Percentiles rank a stretch among this genome's conserved stretches.
Evolutionary conservation across 2,888 invertebrate species (phyloP).

Genomic region (Calliopum simillimum): DNA sequence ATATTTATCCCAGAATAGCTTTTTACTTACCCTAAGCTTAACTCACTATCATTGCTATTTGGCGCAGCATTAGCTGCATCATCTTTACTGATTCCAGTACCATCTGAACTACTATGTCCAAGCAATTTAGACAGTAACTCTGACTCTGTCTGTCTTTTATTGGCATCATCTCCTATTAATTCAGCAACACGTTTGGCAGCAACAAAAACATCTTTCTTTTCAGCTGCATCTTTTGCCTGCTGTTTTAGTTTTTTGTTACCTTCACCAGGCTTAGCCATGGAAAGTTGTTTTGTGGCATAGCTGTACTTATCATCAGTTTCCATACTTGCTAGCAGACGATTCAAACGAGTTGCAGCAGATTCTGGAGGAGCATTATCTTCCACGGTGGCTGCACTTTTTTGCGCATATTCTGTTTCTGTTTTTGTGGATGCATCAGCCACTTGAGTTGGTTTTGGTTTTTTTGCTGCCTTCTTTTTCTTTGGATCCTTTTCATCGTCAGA

Average conservation of each 20-base stretch:
- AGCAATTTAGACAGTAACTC: slow-evolving; percentile 79
- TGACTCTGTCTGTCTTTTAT: slow-evolving; percentile 75
- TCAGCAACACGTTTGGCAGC: slow-evolving; percentile 82
- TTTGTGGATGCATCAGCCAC: not conserved
- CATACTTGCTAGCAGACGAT: slow-evolving; percentile 63
- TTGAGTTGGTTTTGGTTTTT: not conserved
- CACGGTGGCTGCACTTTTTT: not conserved
- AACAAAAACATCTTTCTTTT: slow-evolving; percentile 55
- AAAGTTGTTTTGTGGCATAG: slow-evolving; percentile 42
- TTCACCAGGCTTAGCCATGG: slow-evolving; percentile 60
- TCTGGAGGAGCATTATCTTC: slow-evolving; percentile 41
- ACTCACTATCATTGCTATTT: slow-evolving; percentile 44
- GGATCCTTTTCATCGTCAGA: slow-evolving; percentile 58
- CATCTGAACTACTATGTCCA: slow-evolving; percentile 57
- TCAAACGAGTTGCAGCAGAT: slow-evolving; percentile 61
- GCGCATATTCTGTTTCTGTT: not conserved
- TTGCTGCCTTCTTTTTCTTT: slow-evolving; percentile 28
- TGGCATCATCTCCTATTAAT: slow-evolving; percentile 76
- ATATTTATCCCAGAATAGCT: no score
- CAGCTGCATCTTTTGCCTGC: slow-evolving; percentile 48
- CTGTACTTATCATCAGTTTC: slow-evolving; percentile 54
- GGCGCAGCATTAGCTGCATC: not conserved
- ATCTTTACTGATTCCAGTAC: not conserved
- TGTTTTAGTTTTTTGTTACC: slow-evolving; percentile 51
- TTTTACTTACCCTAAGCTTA: slow-evolving; percentile 58